Percentiles rank a stretch among this genome's conserved stretches.
Evolutionary conservation across 35 echinoderm and acorn worm species (phyloP).

Genomic region (Apostichopus japonicus): DNA sequence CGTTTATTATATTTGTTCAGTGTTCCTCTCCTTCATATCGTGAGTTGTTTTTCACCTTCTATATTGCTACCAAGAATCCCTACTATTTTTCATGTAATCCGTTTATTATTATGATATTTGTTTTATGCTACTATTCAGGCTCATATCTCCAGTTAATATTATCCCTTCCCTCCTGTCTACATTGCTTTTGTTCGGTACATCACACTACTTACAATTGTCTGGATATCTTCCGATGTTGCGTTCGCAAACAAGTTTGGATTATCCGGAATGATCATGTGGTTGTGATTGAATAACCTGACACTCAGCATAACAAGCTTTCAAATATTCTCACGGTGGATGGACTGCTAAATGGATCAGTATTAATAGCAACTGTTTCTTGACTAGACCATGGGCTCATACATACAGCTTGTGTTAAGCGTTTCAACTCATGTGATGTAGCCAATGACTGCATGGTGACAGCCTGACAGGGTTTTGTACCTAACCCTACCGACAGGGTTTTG

Average conservation of each 20-base stretch:
- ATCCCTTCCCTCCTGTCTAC: not conserved
- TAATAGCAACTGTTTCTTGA: too few species aligned
- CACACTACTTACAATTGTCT: slow-evolving; percentile 6
- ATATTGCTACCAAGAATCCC: too few species aligned
- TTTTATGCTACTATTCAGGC: not conserved
- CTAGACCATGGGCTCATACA: too few species aligned
- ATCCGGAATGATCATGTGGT: slow-evolving; percentile 30
- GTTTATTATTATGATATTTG: not conserved
- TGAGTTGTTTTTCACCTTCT: too few species aligned
- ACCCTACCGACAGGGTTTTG: too few species aligned
- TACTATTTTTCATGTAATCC: not conserved
- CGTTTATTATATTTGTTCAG: too few species aligned
- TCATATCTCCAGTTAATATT: not conserved
- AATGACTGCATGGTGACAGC: too few species aligned
- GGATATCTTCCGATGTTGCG: not conserved
- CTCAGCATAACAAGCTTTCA: not conserved
- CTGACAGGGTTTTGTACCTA: too few species aligned
- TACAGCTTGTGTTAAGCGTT: too few species aligned
- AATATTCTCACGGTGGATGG: not conserved
- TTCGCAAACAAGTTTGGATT: not conserved
- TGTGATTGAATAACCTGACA: not conserved
- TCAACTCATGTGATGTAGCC: too few species aligned
- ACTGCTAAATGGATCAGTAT: not conserved
- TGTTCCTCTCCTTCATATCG: too few species aligned
- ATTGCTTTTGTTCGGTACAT: not conserved